phyloP scores from a whole-genome alignment of 2,888 invertebrate genomes.

The Hypomecis atomaria region DNA sequence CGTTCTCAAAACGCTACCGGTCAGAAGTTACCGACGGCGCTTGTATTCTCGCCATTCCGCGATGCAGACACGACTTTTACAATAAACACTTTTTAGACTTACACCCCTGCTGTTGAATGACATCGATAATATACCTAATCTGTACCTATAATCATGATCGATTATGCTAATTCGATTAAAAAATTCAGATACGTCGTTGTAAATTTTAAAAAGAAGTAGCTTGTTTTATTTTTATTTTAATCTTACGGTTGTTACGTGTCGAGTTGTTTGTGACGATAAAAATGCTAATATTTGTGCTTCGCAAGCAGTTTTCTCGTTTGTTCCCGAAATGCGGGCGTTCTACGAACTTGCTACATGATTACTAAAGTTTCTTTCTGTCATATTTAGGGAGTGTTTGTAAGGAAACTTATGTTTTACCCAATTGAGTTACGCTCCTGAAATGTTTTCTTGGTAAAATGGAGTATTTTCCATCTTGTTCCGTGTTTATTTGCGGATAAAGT shows the following conservation, averaged over 20 bases:
- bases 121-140: neutral
- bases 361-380: slow-evolving; percentile 44
- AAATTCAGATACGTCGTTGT: slow-evolving; percentile 14
- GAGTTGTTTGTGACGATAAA: slow-evolving; percentile 55
- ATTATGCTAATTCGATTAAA: slow-evolving; percentile 10
- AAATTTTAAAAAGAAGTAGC: slow-evolving; percentile 16
- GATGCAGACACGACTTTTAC: slow-evolving; percentile 53
- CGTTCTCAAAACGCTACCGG: slow-evolving; percentile 70
- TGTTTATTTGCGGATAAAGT: slow-evolving; percentile 6
- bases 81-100: slow-evolving; percentile 11
- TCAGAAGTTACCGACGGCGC: slow-evolving; percentile 63
- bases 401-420: slow-evolving; percentile 43
- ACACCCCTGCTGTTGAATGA: neutral
- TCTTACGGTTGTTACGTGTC: slow-evolving; percentile 41
- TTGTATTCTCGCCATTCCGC: slow-evolving; percentile 42
- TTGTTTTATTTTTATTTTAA: slow-evolving; percentile 32
- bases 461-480: slow-evolving; percentile 18
- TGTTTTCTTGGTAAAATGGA: slow-evolving; percentile 32
- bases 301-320: slow-evolving; percentile 45
- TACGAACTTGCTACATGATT: slow-evolving; percentile 45
- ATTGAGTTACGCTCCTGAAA: slow-evolving; percentile 43
- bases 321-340: slow-evolving; percentile 40
- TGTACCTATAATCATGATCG: neutral
- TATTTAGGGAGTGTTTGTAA: slow-evolving; percentile 46
- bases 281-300: slow-evolving; percentile 54